Conservation (phyloP, 2,113 vertebrate genomes). For the Cranoglanis bouderius region DNA sequence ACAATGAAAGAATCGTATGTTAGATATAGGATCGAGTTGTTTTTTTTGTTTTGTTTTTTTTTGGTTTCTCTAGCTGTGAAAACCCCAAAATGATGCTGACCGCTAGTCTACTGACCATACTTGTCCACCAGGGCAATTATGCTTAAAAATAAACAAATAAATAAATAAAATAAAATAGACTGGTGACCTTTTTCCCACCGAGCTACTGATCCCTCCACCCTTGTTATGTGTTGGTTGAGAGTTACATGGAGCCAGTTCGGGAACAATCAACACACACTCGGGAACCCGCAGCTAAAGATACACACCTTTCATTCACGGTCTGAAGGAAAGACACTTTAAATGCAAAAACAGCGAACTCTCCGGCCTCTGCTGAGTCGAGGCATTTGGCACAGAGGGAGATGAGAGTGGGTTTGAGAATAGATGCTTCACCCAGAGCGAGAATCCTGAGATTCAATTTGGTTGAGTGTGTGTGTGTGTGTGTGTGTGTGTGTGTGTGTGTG, state of each 20-base stretch:
- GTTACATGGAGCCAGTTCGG: neutral
- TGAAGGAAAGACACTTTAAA: neutral
- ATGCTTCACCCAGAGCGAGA: conserved; percentile 1
- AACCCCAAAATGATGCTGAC: too few species aligned
- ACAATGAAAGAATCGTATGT: too few species aligned
- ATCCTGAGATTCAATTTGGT: conserved; percentile 28
- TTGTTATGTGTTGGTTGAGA: neutral
- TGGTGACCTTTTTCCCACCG: neutral
- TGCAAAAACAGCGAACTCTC: neutral
- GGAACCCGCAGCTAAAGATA: neutral
- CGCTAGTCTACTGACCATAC: too few species aligned
- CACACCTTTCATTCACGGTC: neutral
- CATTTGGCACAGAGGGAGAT: neutral
- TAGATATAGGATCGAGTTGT: too few species aligned
- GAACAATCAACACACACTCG: neutral
- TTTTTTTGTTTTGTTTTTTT: too few species aligned
- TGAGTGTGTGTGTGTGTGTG: conserved; percentile 9
- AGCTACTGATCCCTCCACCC: neutral
- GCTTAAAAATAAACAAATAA: too few species aligned
- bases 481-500: conserved; percentile 13
- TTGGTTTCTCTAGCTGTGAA: too few species aligned
- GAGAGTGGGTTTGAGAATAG: conserved; percentile 11
- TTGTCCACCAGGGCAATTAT: too few species aligned
- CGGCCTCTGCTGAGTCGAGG: neutral
- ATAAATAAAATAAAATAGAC: neutral